phyloP scores from a whole-genome alignment of 2,797 vertebrate genomes.

The Momotus momota region DNA sequence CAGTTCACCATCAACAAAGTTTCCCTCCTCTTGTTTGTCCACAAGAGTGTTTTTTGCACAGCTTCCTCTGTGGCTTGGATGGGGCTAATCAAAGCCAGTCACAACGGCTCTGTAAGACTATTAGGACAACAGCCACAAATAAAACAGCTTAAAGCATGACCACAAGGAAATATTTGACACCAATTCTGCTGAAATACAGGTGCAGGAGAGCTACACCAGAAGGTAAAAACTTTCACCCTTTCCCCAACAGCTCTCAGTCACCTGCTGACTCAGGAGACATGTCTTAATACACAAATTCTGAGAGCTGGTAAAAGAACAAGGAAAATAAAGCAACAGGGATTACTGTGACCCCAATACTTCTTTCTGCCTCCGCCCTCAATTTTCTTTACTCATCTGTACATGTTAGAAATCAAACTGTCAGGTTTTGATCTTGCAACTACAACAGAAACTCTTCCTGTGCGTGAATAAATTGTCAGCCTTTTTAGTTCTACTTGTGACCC shows the following conservation, averaged over 20 bases:
- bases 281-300: neutral
- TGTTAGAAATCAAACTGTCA: slow-evolving; percentile 45
- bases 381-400: slow-evolving; percentile 43
- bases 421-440: slow-evolving; percentile 54
- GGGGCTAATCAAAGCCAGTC: neutral
- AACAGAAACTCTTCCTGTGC: neutral
- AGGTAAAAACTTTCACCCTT: neutral
- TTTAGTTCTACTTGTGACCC: neutral
- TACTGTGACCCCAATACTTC: slow-evolving; percentile 29
- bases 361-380: neutral
- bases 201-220: neutral
- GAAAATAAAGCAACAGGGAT: slow-evolving; percentile 33
- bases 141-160: neutral
- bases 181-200: neutral
- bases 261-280: neutral
- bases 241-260: neutral
- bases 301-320: slow-evolving; percentile 35
- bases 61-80: neutral
- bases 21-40: neutral
- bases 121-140: neutral
- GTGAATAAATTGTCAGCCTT: slow-evolving; percentile 20
- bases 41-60: neutral
- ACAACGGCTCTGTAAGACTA: neutral
- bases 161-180: neutral
- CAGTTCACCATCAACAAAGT: neutral